These are phyloP conservation scores for Aphelocoma californica DNA, from an alignment of 2,797 vertebrate species.

Conservation along the genomic window DNA sequence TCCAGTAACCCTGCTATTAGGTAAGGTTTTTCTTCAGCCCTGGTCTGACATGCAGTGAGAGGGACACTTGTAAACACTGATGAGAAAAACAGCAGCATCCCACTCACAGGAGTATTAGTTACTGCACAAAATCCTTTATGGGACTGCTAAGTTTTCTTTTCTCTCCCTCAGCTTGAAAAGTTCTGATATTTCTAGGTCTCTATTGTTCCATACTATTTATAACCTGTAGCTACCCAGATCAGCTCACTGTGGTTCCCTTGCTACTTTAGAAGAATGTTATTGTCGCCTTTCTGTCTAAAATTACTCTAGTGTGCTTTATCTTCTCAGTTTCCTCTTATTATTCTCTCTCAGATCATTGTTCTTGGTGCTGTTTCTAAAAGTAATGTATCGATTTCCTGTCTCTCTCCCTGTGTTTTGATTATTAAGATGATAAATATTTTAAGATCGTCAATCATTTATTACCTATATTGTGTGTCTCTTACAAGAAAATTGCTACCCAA, in stretches of 20 bases:
- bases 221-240: background rate
- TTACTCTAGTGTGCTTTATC: background rate
- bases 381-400: slow-evolving; percentile 35
- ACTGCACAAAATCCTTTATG: background rate
- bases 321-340: slow-evolving; percentile 36
- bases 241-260: background rate
- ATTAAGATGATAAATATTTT: background rate
- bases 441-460: background rate
- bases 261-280: slow-evolving; percentile 9
- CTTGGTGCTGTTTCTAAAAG: slow-evolving; percentile 11
- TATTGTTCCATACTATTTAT: slow-evolving; percentile 32
- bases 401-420: slow-evolving; percentile 2
- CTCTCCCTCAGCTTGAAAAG: background rate
- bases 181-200: background rate
- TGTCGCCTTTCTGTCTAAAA: slow-evolving; percentile 34
- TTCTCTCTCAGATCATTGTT: slow-evolving; percentile 36
- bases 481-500: background rate
- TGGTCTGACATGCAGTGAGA: background rate
- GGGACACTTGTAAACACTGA: background rate
- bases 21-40: background rate
- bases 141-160: background rate
- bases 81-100: background rate
- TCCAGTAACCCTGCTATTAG: background rate
- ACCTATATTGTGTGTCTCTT: background rate
- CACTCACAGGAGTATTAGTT: background rate